Conservation (phyloP, 2,888 invertebrate genomes). For the Plagodis pulveraria region DNA sequence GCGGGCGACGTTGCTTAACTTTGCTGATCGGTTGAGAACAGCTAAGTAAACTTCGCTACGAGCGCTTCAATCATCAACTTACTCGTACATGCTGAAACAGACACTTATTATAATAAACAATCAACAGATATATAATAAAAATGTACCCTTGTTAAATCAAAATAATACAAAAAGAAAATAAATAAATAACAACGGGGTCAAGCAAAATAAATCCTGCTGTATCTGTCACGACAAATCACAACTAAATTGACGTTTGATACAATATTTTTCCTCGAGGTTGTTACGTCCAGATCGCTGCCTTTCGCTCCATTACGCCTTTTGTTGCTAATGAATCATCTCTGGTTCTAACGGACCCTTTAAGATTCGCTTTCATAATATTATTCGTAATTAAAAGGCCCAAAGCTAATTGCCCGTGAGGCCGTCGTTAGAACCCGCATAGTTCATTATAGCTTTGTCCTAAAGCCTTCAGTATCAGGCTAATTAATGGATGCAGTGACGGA, state of each 20-base stretch:
- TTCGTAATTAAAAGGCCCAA: constrained; percentile 72
- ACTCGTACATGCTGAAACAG: too few relatives aligned
- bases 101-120: too few relatives aligned
- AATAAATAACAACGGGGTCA: constrained; percentile 11
- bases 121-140: too few relatives aligned
- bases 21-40: too few relatives aligned
- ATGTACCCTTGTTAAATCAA: background rate
- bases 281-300: constrained; percentile 55
- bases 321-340: constrained; percentile 67
- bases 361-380: constrained; percentile 71
- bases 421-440: constrained; percentile 61
- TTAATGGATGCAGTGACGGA: constrained; percentile 19
- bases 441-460: constrained; percentile 51
- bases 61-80: too few relatives aligned
- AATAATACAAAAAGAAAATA: constrained; percentile 10
- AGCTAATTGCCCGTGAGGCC: constrained; percentile 74
- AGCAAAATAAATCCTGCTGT: constrained; percentile 11
- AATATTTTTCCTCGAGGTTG: constrained; percentile 32
- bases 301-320: constrained; percentile 78
- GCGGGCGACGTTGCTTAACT: too few relatives aligned
- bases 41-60: too few relatives aligned
- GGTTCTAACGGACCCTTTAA: constrained; percentile 67
- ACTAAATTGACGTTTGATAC: constrained; percentile 38
- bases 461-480: constrained; percentile 32
- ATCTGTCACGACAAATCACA: constrained; percentile 29